Conservation (phyloP, 2,113 vertebrate species). For the Percina caprodes region DNA sequence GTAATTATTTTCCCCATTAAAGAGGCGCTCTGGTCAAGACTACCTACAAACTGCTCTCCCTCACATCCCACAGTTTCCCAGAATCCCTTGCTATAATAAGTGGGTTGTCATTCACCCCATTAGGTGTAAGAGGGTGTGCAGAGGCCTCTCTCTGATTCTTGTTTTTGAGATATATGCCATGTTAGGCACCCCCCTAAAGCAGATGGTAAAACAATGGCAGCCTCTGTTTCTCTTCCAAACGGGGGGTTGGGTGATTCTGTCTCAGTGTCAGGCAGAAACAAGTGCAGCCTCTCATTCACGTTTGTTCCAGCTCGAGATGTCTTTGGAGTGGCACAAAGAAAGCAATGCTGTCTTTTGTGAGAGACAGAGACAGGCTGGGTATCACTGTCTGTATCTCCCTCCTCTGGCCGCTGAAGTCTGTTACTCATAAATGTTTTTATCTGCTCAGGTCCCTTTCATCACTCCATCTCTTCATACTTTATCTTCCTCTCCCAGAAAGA, state of each 20-base stretch:
- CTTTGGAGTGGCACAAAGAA: conserved; percentile 57
- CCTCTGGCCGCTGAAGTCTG: conserved; percentile 36
- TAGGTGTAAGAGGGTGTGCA: conserved; percentile 53
- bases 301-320: conserved; percentile 65
- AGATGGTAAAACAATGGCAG: conserved; percentile 74
- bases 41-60: conserved; percentile 54
- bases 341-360: conserved; percentile 50
- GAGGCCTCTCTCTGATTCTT: conserved; percentile 60
- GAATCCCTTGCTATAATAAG: conserved; percentile 68
- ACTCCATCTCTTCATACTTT: conserved; percentile 22
- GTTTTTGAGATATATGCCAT: conserved; percentile 66
- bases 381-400: conserved; percentile 29
- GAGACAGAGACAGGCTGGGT: conserved; percentile 38
- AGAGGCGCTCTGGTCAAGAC: conserved; percentile 49
- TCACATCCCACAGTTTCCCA: conserved; percentile 59
- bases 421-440: conserved; percentile 64
- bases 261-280: conserved; percentile 59
- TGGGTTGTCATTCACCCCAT: conserved; percentile 67
- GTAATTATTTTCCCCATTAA: conserved; percentile 53
- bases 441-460: conserved; percentile 12
- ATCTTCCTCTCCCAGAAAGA: conserved; percentile 37
- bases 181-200: conserved; percentile 43
- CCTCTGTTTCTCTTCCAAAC: conserved; percentile 72
- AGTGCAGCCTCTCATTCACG: conserved; percentile 59
- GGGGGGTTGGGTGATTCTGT: conserved; percentile 51